Conservation (phyloP, 2,797 vertebrate genomes). For the Harpagifer antarcticus region DNA sequence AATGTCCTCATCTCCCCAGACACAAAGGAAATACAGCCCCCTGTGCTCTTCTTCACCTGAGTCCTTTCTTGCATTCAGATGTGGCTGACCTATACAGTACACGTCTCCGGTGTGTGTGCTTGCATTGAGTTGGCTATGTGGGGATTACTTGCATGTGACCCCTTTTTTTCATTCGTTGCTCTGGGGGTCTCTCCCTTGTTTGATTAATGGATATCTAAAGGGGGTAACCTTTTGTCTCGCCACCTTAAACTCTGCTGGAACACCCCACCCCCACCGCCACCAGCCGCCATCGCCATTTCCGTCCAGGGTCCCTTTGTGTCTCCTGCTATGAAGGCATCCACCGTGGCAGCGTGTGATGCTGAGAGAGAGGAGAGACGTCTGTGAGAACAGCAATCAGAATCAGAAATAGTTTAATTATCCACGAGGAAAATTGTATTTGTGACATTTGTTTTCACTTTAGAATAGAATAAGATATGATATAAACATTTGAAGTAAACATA, state of each 20-base stretch:
- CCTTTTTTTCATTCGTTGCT: constrained; percentile 68
- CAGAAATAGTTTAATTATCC: too few relatives aligned
- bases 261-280: constrained; percentile 60
- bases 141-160: constrained; percentile 74
- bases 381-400: constrained; percentile 21
- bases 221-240: constrained; percentile 66
- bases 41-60: constrained; percentile 20
- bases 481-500: too few relatives aligned
- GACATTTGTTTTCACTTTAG: too few relatives aligned
- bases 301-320: constrained; percentile 72
- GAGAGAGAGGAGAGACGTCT: constrained; percentile 28
- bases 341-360: constrained; percentile 41
- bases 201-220: constrained; percentile 70
- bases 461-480: too few relatives aligned
- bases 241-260: constrained; percentile 52
- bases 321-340: constrained; percentile 54
- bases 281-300: constrained; percentile 47
- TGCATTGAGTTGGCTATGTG: constrained; percentile 34
- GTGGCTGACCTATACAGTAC: constrained; percentile 33
- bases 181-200: constrained; percentile 58
- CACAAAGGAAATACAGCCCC: constrained; percentile 13
- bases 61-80: constrained; percentile 25
- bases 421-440: too few relatives aligned
- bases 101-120: constrained; percentile 22
- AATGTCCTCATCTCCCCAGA: constrained; percentile 11